Evolutionary conservation across 2,113 vertebrate genomes (phyloP).

Genomic region (Chloropsis hardwickii): DNA sequence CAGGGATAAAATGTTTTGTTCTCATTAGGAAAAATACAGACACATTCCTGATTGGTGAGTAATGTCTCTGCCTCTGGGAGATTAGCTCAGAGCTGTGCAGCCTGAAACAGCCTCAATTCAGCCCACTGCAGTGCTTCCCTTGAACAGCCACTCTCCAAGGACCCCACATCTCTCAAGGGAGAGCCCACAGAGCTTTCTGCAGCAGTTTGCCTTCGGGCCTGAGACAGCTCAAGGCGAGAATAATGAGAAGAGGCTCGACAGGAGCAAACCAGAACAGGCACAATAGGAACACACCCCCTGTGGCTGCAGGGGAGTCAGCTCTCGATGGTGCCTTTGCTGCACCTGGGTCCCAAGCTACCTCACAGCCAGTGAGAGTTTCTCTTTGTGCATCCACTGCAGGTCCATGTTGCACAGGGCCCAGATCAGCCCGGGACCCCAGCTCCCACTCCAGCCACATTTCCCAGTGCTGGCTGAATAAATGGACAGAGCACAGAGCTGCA

Average conservation of each 20-base stretch:
- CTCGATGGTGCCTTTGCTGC: neutral
- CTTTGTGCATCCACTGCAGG: neutral
- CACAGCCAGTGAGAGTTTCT: neutral
- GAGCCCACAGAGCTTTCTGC: neutral
- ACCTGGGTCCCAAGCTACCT: neutral
- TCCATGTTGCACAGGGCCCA: neutral
- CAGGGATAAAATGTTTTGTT: slow-evolving; percentile 72
- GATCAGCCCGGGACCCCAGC: neutral
- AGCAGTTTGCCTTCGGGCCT: slow-evolving; percentile 5
- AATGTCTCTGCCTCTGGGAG: slow-evolving; percentile 68
- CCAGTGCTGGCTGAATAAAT: neutral
- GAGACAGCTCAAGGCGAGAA: slow-evolving; percentile 44
- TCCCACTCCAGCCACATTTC: neutral
- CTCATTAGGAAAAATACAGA: slow-evolving; percentile 73
- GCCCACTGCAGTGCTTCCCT: slow-evolving; percentile 33
- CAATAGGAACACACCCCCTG: neutral
- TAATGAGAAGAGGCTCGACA: slow-evolving; percentile 38
- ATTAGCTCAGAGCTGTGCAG: slow-evolving; percentile 62
- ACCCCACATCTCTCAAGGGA: neutral
- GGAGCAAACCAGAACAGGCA: slow-evolving; percentile 4
- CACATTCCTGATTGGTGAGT: slow-evolving; percentile 74
- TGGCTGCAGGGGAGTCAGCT: neutral
- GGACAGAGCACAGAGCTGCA: neutral
- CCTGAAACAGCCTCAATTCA: slow-evolving; percentile 58
- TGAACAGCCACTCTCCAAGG: slow-evolving; percentile 27